Evolutionary conservation across 2,888 invertebrate genomes (phyloP), one percentile per base, ranked within the genome.

Genomic region (Spodoptera littoralis): DNA sequence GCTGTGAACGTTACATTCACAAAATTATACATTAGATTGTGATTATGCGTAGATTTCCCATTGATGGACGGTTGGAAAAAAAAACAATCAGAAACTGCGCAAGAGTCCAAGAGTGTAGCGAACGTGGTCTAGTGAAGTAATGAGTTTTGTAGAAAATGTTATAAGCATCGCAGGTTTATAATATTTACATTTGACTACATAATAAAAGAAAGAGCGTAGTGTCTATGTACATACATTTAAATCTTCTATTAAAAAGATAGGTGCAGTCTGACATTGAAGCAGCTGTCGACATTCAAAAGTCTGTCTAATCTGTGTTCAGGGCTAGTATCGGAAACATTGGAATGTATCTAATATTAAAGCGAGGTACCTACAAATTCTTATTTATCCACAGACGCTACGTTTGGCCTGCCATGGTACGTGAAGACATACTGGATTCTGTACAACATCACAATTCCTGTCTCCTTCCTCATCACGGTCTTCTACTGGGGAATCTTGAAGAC

Each of bases 371-470:
- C 8, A 18, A 18, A 36, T 11, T 46, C 18, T 51, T 13, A 45
- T 73, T 42, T 52, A 43, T 58, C 54, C 4, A 30, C 89, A 94
- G 93, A 94, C 73, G 88, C 90, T 27, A 89, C 91, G 4, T 88
- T 88, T 54, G 89, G 91, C 24, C 83, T 94, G 55, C 92, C 94
- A 44, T 93, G 93, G 93, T 92, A 90, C 82, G 91, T 93, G 70
- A 92, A 91, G 74, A 86, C 87, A 18, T 95, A 95, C 80, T 95
- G 95, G 95, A 88, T 94, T 49, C 84, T 94, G 64, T 95, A 94
- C 90, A 95, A 95, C 80, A 90, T 93, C 60, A 88, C 94, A 0
- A 88, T 94, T 13, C 93, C 95, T 3, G 89, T 94, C 45, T 90
- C 95, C 8, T 94, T 95, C 80, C 92, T 94, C 76, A 90, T 95